Conservation (phyloP, 1,140 invertebrate genomes). For the Drosophila punjabiensis region DNA sequence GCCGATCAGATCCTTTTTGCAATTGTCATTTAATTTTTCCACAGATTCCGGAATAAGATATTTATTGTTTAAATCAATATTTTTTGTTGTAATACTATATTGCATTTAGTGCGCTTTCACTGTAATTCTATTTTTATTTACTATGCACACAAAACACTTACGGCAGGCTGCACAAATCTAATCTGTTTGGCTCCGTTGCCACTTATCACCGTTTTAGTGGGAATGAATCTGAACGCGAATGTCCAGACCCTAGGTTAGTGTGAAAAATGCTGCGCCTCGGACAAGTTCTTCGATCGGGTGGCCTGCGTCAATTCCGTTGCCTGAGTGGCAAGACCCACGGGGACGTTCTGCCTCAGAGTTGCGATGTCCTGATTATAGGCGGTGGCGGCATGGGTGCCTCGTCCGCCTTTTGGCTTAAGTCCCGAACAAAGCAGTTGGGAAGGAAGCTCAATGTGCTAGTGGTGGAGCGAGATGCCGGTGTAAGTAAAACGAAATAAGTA, state of each 20-base stretch:
- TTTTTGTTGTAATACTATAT: not conserved
- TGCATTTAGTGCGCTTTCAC: not conserved
- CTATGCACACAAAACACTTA: constrained; percentile 35
- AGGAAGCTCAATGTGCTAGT: constrained; percentile 91
- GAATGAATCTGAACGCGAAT: not conserved
- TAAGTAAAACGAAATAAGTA: constrained; percentile 85
- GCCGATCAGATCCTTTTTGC: too few species aligned
- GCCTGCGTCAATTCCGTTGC: constrained; percentile 16
- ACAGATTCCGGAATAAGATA: too few species aligned
- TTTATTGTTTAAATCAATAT: too few species aligned
- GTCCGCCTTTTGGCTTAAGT: constrained; percentile 96
- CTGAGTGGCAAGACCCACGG: constrained; percentile 19
- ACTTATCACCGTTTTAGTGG: constrained; percentile 25
- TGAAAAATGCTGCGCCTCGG: constrained; percentile 56
- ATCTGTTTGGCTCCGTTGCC: constrained; percentile 45
- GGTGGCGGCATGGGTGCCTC: constrained; percentile 97
- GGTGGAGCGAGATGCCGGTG: constrained; percentile 94
- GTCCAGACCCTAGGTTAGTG: constrained; percentile 32
- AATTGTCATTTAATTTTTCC: too few species aligned
- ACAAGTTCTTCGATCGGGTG: constrained; percentile 47
- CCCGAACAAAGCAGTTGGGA: constrained; percentile 86
- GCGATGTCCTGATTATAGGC: constrained; percentile 96
- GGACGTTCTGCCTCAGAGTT: constrained; percentile 83
- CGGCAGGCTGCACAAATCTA: constrained; percentile 59
- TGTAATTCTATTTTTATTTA: constrained; percentile 13